Base-by-base conservation (phyloP, 2,113 vertebrate species). In the Todiramphus chloris region DNA sequence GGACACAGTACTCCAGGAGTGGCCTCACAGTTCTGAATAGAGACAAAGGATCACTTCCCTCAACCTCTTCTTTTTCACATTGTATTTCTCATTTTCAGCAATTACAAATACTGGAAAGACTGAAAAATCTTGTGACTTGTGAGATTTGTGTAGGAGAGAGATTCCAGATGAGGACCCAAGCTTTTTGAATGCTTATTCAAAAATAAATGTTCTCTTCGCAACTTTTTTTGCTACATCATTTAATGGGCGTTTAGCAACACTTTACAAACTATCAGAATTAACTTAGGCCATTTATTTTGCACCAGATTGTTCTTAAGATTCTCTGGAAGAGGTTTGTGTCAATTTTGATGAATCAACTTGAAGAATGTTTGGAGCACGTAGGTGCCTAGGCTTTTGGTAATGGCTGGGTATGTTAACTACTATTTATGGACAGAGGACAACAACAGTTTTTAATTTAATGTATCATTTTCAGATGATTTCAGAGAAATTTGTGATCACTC, bases 401-500 rank as follows among this genome's bases (percentile, higher is more conserved):
- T 84, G 75, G 62, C 16, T 75, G 70, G 67, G 75, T 68, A 60
- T 70, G 48, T 46, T 88, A 72, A 55, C 48, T 66, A 44, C 48
- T 79, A 69, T 79, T 79, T 79, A 55, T 48, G 70, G 75, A 56
- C 18, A 88, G 85, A 79, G 58, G 66, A 72, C 28, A 64, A 39
- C 17, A 63, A 35, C 1, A 6, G 37, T 72, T 55, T 92, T 75
- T 56, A 86, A 93, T 90, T 94, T 87, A 79, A 94, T 93, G 74
- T 67, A 70, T 79, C 44, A 81, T 70, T 76, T 91, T 94, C 90
- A 93, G 83, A 92, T 81, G 41, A 73, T 92, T 69, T 46, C 44
- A 46, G 44, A 93, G 79, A 95, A 92, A 55, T 81, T 81, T 51
- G 78, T 76, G 59, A 48, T 85, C 90, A 60, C 23, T 96, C 91